Percentiles rank a stretch among this genome's conserved stretches.
Evolutionary conservation across 2,797 vertebrate species (phyloP).

Genomic region (Antennarius maculatus): DNA sequence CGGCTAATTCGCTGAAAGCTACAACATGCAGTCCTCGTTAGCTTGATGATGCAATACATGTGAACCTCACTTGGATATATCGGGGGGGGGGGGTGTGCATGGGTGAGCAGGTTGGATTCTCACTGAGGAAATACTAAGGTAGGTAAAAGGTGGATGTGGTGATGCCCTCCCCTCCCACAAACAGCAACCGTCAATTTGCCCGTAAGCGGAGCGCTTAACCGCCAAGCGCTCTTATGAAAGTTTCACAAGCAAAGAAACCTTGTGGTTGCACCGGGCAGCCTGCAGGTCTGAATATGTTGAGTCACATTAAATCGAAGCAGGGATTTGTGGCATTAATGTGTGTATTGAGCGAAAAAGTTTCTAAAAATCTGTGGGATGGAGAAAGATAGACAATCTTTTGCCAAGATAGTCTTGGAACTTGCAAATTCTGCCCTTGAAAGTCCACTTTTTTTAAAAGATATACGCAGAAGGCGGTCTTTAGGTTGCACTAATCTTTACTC

Average conservation of each 20-base stretch:
- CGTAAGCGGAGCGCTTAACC: slow-evolving; percentile 38
- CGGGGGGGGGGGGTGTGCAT: slow-evolving; percentile 2
- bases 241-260: slow-evolving; percentile 39
- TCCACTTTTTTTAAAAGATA: too few species aligned
- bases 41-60: slow-evolving; percentile 30
- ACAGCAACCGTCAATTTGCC: slow-evolving; percentile 40
- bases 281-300: slow-evolving; percentile 58
- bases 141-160: slow-evolving; percentile 34
- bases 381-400: slow-evolving; percentile 14
- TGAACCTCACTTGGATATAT: slow-evolving; percentile 21
- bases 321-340: slow-evolving; percentile 38
- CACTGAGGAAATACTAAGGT: slow-evolving; percentile 22
- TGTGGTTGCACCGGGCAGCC: slow-evolving; percentile 36
- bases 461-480: too few species aligned
- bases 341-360: slow-evolving; percentile 25
- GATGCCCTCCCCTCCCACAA: neutral
- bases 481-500: too few species aligned
- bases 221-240: slow-evolving; percentile 27
- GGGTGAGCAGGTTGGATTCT: slow-evolving; percentile 19
- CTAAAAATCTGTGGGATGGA: slow-evolving; percentile 44
- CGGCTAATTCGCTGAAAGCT: neutral
- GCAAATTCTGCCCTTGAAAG: too few species aligned
- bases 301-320: slow-evolving; percentile 28
- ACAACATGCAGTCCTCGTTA: slow-evolving; percentile 2
- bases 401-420: too few species aligned